Conservation (phyloP, 2,888 invertebrate species). For the Meteorus cinctellus region DNA sequence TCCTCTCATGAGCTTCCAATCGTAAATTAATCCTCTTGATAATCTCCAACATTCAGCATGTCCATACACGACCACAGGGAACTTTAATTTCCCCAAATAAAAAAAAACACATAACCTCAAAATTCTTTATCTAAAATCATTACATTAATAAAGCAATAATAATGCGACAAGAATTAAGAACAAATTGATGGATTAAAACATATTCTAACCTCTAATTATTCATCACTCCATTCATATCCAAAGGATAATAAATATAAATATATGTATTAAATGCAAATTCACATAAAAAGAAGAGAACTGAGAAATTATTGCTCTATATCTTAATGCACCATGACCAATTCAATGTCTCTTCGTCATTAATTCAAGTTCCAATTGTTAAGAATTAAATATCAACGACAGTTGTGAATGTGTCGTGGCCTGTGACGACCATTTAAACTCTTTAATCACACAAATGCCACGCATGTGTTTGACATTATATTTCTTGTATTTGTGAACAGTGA, state of each 20-base stretch:
- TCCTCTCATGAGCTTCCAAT: too few relatives aligned
- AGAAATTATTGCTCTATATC: too few relatives aligned
- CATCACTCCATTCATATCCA: not conserved
- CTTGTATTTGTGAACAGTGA: not conserved
- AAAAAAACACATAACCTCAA: not conserved
- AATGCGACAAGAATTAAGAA: not conserved
- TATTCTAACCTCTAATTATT: constrained; percentile 4
- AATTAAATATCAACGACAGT: not conserved
- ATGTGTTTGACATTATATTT: not conserved
- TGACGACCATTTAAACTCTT: not conserved
- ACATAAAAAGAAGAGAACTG: not conserved
- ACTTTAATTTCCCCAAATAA: not conserved
- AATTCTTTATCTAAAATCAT: not conserved
- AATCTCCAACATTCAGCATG: not conserved
- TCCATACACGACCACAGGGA: not conserved
- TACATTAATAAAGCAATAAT: not conserved
- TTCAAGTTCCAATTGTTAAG: constrained; percentile 4
- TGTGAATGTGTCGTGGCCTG: not conserved
- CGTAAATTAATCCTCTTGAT: too few relatives aligned
- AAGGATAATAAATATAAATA: not conserved
- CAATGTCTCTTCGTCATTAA: not conserved
- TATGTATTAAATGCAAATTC: not conserved
- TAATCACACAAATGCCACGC: not conserved
- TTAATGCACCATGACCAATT: too few relatives aligned
- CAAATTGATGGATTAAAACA: not conserved